Evolutionary conservation across 2,113 vertebrate species (phyloP).

Genomic region (Rhegmatorhina hoffmannsi): DNA sequence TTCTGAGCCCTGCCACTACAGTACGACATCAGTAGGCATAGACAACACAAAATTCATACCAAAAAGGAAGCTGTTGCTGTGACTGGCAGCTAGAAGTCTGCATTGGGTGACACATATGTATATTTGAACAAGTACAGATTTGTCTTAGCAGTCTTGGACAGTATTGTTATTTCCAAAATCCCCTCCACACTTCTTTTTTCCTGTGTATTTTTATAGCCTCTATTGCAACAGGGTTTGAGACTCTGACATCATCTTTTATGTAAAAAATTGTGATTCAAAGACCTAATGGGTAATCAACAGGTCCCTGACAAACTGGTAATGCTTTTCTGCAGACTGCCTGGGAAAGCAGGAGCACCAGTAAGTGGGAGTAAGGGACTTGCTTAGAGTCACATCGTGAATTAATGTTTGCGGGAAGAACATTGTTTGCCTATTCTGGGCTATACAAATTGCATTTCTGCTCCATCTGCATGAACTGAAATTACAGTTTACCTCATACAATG

Average conservation of each 20-base stretch:
- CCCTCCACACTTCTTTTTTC: background rate
- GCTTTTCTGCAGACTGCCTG: background rate
- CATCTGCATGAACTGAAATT: background rate
- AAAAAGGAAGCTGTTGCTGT: background rate
- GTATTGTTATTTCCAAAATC: background rate
- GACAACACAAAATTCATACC: background rate
- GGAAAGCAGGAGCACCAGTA: background rate
- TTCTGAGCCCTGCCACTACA: fast-evolving
- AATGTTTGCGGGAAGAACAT: background rate
- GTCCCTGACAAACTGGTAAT: background rate
- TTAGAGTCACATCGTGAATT: background rate
- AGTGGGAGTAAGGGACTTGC: background rate
- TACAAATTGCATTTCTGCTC: background rate
- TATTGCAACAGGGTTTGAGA: background rate
- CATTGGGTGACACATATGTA: fast-evolving
- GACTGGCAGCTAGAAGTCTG: background rate
- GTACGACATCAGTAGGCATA: fast-evolving
- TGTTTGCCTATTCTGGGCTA: background rate
- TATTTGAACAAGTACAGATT: background rate
- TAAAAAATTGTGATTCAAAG: background rate
- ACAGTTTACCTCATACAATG: background rate
- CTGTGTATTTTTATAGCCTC: background rate
- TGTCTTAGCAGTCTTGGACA: background rate
- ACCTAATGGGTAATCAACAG: background rate
- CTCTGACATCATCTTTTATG: background rate